Evolutionary conservation across 2,113 vertebrate species (phyloP).

Genomic region (Halichoerus grypus): DNA sequence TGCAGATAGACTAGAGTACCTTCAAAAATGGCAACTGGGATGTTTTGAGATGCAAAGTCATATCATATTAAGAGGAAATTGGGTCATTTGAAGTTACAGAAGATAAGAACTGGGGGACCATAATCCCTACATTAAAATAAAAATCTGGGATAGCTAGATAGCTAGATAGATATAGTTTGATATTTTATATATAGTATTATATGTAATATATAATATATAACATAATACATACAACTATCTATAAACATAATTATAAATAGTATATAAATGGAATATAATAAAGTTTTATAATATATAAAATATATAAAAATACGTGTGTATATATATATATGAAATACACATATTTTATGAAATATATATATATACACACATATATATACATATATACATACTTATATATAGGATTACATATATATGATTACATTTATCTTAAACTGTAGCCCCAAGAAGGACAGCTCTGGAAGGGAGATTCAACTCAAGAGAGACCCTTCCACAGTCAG

Average conservation of each 20-base stretch:
- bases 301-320: not conserved
- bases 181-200: not conserved
- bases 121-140: not conserved
- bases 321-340: too few species aligned
- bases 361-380: not conserved
- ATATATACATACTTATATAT: not conserved
- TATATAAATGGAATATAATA: not conserved
- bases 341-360: too few species aligned
- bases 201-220: not conserved
- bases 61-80: not conserved
- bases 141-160: not conserved
- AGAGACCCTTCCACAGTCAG: not conserved
- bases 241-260: not conserved
- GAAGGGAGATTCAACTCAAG: not conserved
- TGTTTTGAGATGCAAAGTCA: slow-evolving; percentile 10
- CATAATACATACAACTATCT: not conserved
- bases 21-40: not conserved
- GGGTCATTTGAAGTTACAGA: not conserved
- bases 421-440: not conserved
- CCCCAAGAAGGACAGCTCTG: not conserved
- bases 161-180: not conserved
- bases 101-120: not conserved
- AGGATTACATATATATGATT: not conserved
- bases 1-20: not conserved
- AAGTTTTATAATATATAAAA: not conserved